Percentiles rank a stretch among this genome's conserved stretches.
These are phyloP conservation scores for Phymatocera aterrima DNA, from an alignment of 2,888 invertebrate species.

Conservation along the genomic window DNA sequence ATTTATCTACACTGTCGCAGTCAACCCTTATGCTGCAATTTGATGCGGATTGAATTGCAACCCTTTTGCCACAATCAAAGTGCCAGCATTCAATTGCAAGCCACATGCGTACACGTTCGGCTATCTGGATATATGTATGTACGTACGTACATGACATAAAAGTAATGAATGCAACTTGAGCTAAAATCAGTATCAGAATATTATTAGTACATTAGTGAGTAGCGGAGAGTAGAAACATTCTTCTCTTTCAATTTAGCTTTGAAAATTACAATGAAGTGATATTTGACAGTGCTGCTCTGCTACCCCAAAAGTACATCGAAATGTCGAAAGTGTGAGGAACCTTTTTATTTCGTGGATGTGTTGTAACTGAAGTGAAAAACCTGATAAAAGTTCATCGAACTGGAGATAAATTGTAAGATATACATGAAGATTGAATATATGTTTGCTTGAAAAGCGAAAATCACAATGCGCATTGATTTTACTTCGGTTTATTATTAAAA, in stretches of 20 bases:
- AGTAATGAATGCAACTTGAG: conserved; percentile 20
- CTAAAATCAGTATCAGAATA: conserved; percentile 17
- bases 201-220: conserved; percentile 24
- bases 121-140: too few relatives aligned
- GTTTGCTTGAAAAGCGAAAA: conserved; percentile 23
- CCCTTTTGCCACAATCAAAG: too few relatives aligned
- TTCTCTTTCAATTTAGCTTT: conserved; percentile 22
- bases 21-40: too few relatives aligned
- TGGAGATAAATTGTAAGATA: neutral
- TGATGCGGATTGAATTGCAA: too few relatives aligned
- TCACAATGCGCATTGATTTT: conserved; percentile 35
- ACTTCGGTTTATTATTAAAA: conserved; percentile 53
- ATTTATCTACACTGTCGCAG: too few relatives aligned
- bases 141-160: conserved; percentile 31
- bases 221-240: conserved; percentile 19
- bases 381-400: neutral
- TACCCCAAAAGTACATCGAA: conserved; percentile 28
- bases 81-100: too few relatives aligned
- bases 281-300: conserved; percentile 23
- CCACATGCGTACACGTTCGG: too few relatives aligned
- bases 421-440: neutral
- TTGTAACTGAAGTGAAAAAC: neutral
- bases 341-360: conserved; percentile 4
- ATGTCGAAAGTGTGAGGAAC: neutral
- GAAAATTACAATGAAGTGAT: conserved; percentile 7